A percentile compares a stretch with the other conserved stretches of the same genome.
Conservation (phyloP, 2,797 vertebrate species). For the Artibeus jamaicensis region DNA sequence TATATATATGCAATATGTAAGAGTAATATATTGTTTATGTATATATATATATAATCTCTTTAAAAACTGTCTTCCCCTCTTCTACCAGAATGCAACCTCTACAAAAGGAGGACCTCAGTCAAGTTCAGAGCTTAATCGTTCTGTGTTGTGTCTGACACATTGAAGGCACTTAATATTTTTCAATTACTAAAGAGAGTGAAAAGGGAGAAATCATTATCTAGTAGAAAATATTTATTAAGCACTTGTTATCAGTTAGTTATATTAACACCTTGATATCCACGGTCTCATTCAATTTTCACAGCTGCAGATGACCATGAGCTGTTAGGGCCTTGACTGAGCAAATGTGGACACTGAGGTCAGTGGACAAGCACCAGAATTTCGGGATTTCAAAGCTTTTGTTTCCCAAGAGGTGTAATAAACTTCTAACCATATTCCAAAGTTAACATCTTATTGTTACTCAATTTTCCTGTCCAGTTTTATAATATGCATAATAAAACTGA, state of each 20-base stretch:
- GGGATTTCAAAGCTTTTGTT: background rate
- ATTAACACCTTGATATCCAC: background rate
- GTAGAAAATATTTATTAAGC: background rate
- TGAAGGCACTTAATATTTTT: background rate
- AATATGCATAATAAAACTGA: background rate
- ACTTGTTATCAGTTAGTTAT: background rate
- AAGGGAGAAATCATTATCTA: background rate
- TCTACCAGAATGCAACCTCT: background rate
- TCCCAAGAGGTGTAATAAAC: background rate
- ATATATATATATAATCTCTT: background rate
- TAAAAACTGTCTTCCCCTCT: background rate
- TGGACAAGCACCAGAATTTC: background rate
- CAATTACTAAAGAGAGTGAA: background rate
- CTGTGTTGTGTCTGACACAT: background rate
- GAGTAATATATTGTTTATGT: background rate
- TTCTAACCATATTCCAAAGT: background rate
- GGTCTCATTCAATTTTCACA: background rate
- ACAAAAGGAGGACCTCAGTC: background rate
- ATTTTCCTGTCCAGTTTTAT: background rate
- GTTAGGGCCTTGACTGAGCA: background rate
- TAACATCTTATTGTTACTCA: background rate
- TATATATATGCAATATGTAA: too few species aligned
- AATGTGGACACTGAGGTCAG: background rate
- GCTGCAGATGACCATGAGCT: accelerated
- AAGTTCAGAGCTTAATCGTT: background rate